These are phyloP conservation scores for Helarctos malayanus DNA, from an alignment of 2,797 vertebrate species.

Conservation along the genomic window DNA sequence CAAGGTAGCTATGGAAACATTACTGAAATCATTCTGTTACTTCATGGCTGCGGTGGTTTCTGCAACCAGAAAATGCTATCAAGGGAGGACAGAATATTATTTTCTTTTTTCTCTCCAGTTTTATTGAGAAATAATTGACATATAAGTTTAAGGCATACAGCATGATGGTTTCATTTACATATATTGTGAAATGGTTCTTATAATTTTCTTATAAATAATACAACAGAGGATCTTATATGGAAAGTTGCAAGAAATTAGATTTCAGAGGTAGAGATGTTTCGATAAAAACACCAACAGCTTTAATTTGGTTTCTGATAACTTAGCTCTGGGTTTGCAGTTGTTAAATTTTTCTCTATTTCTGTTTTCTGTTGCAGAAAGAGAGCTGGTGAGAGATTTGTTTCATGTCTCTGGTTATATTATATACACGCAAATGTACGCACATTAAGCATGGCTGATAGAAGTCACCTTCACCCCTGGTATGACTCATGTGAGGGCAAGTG, in stretches of 20 bases:
- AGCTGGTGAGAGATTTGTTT: slow-evolving; percentile 54
- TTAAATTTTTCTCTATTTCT: slow-evolving; percentile 77
- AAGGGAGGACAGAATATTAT: slow-evolving; percentile 88
- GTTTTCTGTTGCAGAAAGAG: slow-evolving; percentile 47
- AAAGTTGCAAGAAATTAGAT: slow-evolving; percentile 85
- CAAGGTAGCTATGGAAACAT: slow-evolving; percentile 93
- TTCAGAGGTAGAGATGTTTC: slow-evolving; percentile 82
- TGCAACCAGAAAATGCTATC: slow-evolving; percentile 87
- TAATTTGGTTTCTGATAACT: slow-evolving; percentile 84
- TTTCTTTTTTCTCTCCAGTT: slow-evolving; percentile 79
- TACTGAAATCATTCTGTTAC: slow-evolving; percentile 90
- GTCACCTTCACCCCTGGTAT: neutral
- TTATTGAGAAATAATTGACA: neutral
- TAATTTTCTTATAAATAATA: slow-evolving; percentile 91
- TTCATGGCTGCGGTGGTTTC: slow-evolving; percentile 88
- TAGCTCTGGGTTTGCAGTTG: slow-evolving; percentile 69
- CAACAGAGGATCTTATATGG: slow-evolving; percentile 87
- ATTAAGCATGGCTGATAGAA: slow-evolving; percentile 20
- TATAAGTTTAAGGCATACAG: neutral
- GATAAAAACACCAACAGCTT: slow-evolving; percentile 76
- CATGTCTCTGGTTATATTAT: slow-evolving; percentile 24
- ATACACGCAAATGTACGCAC: neutral
- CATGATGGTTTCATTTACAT: neutral
- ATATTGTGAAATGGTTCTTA: neutral
- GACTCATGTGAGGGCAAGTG: neutral